A percentile compares a stretch with the other conserved stretches of the same genome.
phyloP scores from a whole-genome alignment of 2,888 invertebrate species.

The Hirtodrosophila histrioides region DNA sequence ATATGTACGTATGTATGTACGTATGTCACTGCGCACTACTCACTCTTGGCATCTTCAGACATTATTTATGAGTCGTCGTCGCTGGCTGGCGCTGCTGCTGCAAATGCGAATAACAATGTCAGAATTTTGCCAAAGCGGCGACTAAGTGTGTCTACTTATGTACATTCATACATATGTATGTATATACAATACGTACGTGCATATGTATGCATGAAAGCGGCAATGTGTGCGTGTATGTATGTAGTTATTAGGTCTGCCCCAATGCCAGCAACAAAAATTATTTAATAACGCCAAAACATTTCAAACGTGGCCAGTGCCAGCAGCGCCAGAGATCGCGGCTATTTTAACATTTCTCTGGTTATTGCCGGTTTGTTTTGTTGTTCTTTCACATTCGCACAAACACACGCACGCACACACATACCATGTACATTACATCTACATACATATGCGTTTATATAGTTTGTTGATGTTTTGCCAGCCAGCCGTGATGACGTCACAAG shows the following conservation, averaged over 20 bases:
- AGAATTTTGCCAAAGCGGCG: slow-evolving; percentile 47
- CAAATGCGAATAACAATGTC: slow-evolving; percentile 57
- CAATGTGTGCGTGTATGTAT: slow-evolving; percentile 17
- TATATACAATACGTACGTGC: neutral
- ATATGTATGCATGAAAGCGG: neutral
- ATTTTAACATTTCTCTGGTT: slow-evolving; percentile 67
- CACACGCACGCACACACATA: neutral
- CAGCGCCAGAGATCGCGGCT: slow-evolving; percentile 46
- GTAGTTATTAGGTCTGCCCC: slow-evolving; percentile 47
- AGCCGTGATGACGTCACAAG: slow-evolving; percentile 20
- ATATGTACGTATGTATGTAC: neutral
- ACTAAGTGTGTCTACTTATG: slow-evolving; percentile 39
- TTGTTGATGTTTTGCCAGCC: neutral
- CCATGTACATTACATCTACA: neutral
- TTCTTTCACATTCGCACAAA: slow-evolving; percentile 12
- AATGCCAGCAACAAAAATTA: slow-evolving; percentile 45
- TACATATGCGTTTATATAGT: neutral
- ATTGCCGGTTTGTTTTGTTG: slow-evolving; percentile 67
- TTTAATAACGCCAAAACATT: slow-evolving; percentile 74
- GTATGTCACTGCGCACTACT: slow-evolving; percentile 31
- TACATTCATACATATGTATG: slow-evolving; percentile 3
- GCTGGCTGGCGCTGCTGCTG: slow-evolving; percentile 39
- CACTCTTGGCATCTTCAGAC: slow-evolving; percentile 74
- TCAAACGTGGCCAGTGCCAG: slow-evolving; percentile 45
- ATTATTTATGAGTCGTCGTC: slow-evolving; percentile 62